Evolutionary conservation across 37 sponge, comb jelly and placozoan genomes (phyloP).

Genomic region (Halichondria panicea): DNA sequence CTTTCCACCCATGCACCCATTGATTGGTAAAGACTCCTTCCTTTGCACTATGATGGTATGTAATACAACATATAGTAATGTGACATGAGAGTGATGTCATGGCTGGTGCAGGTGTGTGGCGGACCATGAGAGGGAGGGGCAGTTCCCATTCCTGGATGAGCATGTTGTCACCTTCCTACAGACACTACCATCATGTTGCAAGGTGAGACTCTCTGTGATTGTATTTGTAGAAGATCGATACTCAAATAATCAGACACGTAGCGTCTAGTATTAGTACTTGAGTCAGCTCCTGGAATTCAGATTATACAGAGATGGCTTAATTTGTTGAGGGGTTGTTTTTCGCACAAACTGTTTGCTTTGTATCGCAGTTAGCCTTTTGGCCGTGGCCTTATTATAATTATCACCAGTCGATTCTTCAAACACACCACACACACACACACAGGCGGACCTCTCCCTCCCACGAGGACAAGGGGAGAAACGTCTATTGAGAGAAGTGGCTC

Average conservation of each 20-base stretch:
- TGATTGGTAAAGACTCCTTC: background rate
- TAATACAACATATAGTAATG: too few relatives aligned
- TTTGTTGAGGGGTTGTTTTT: too few relatives aligned
- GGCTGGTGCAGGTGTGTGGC: slow-evolving; percentile 87
- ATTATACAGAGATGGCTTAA: too few relatives aligned
- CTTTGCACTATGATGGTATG: background rate
- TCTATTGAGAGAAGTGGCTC: slow-evolving; percentile 85
- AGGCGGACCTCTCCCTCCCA: slow-evolving; percentile 85
- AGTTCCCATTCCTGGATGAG: slow-evolving; percentile 97
- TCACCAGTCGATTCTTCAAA: background rate
- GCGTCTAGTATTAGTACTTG: background rate
- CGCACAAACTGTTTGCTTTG: too few relatives aligned
- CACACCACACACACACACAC: too few relatives aligned
- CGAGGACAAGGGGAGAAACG: slow-evolving; percentile 94
- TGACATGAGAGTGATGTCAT: too few relatives aligned
- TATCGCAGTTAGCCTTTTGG: background rate
- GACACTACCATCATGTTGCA: slow-evolving; percentile 68
- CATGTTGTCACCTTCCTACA: slow-evolving; percentile 84
- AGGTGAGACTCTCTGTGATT: slow-evolving; percentile 46
- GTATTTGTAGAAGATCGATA: background rate
- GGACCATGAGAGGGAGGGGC: slow-evolving; percentile 91
- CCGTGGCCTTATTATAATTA: background rate
- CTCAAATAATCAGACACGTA: background rate
- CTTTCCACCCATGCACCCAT: too few relatives aligned
- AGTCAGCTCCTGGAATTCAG: background rate